Base-by-base conservation (phyloP, 2,888 invertebrate species). In the Trachelus stipa region DNA sequence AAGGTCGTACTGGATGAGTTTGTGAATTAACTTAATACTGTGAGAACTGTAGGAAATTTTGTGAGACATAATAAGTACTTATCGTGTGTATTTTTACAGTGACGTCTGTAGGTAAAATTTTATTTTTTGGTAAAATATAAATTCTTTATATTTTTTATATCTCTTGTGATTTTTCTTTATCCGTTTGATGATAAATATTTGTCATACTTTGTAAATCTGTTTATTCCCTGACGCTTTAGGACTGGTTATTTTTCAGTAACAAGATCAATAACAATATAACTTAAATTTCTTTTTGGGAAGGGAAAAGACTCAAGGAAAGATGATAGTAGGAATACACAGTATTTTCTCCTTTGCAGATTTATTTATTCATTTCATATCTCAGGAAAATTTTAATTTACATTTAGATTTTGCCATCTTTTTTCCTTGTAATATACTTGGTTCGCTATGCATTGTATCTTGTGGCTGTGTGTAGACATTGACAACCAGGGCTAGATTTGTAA, bases 401-500 rank as follows among this genome's bases (percentile, higher is more conserved):
- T 71, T 71, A 0, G 71, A 71, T 71, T 71, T 71, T 34, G 71
- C 23, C 9, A 12, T 12, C 71, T 71, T 31, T 34, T 71, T 71
- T 33, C 34, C 71, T 31, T 34, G 71, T 6, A 71, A 6, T 34
- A 71, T 34, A 71, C 12, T 71, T 31, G 31, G 71, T 71, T 71
- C 71, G 12, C 0, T 1, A 1, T 33, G 34, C 76, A 76, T 56
- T 68, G 68, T 9, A n/a, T 68, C 69, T 69, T 69, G 76, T 15
- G 56, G 12, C 15, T 74, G 34, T 3, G 77, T 74, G 35, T 73
- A 79, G 12, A 81, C 77, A 37, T 81, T 81, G 4, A 81, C 33
- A 30, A 79, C 73, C 30, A 81, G 12, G 12, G 79, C 81, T 11
- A 81, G 69, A 76, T 81, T 81, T 12, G 79, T 81, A 30, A 81